Base-by-base conservation (phyloP, 2,797 vertebrate species). In the Schizopygopsis pylzovi region DNA sequence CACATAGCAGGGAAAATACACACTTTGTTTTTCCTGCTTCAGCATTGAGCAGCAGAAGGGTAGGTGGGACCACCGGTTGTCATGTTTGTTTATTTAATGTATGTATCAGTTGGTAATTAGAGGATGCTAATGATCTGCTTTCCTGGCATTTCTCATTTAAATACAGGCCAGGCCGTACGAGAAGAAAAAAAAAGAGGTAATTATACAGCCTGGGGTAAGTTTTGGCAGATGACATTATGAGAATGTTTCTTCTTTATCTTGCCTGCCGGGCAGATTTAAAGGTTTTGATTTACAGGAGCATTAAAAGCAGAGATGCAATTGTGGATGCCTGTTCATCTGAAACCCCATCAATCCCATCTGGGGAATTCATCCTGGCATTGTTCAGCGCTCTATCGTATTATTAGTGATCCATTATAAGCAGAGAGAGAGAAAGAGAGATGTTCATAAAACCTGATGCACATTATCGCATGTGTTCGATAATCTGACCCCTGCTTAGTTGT, bases 51-150 rank as follows among this genome's bases (percentile, higher is more conserved):
- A 52, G 71, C 77, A 59, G 67, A 15, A 49, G 43, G 5, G n/a
- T 78, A 85, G 80, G 61, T 90, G 54, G 85, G 65, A 77, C 45
- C 56, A 67, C 25, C 63, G 83, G 6, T 61, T 88, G 85, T 78
- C 81, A 87, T 73, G 45, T 87, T 41, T 41, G 73, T 77, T 87
- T 81, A 82, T 79, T 81, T 85, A 79, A 84, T 87, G 76, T 87
- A 84, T 85, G 82, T 87, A 89, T 72, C 75, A 85, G 80, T 76
- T 43, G 37, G 80, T 86, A 90, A 90, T 91, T 90, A 88, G 78
- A 33, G 25, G 37, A 33, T 43, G 79, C 52, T 89, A 88, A 88
- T 86, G 82, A 90, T 88, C 83, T 75, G 37, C 82, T 83, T 88
- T 87, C 71, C 71, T 86, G 85, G 82, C 83, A 86, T 86, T 87